phyloP scores from a whole-genome alignment of 2,888 invertebrate species.

The Cylloceria caligata region DNA sequence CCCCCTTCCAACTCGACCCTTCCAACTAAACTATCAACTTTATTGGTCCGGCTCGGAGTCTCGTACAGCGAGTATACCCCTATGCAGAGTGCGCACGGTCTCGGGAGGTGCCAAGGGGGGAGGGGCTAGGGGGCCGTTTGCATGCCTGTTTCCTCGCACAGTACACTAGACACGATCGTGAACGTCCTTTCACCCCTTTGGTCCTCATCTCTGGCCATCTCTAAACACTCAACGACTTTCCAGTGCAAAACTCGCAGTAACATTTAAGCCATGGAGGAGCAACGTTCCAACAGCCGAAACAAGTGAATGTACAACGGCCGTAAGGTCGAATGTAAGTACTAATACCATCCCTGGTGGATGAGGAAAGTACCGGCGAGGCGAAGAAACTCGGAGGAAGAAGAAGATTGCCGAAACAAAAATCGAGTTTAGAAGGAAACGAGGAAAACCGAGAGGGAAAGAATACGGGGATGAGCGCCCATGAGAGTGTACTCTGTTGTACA shows the following conservation, averaged over 20 bases:
- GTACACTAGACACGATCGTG: slow-evolving; percentile 27
- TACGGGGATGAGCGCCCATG: slow-evolving; percentile 7
- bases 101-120: no score
- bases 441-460: slow-evolving; percentile 16
- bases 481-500: slow-evolving; percentile 16
- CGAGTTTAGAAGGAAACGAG: slow-evolving; percentile 25
- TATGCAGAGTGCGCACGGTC: slow-evolving; percentile 18
- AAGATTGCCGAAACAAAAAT: slow-evolving; percentile 45
- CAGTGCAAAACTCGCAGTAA: slow-evolving; percentile 28
- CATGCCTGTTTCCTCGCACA: slow-evolving; percentile 14
- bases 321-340: slow-evolving; percentile 31
- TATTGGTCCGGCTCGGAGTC: slow-evolving; percentile 73
- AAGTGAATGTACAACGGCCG: slow-evolving; percentile 33
- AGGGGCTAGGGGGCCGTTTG: slow-evolving; percentile 23
- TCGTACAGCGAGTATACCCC: slow-evolving; percentile 42
- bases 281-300: slow-evolving; percentile 25
- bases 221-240: slow-evolving; percentile 47
- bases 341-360: slow-evolving; percentile 12
- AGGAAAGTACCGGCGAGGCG: slow-evolving; percentile 6
- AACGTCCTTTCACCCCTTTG: slow-evolving; percentile 52
- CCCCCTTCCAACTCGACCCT: slow-evolving; percentile 55
- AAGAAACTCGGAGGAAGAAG: slow-evolving; percentile 25
- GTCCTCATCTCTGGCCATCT: slow-evolving; percentile 31
- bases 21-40: slow-evolving; percentile 78
- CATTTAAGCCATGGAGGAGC: slow-evolving; percentile 21